Conservation (phyloP, 1,140 invertebrate genomes). For the Harpegnathos saltator region DNA sequence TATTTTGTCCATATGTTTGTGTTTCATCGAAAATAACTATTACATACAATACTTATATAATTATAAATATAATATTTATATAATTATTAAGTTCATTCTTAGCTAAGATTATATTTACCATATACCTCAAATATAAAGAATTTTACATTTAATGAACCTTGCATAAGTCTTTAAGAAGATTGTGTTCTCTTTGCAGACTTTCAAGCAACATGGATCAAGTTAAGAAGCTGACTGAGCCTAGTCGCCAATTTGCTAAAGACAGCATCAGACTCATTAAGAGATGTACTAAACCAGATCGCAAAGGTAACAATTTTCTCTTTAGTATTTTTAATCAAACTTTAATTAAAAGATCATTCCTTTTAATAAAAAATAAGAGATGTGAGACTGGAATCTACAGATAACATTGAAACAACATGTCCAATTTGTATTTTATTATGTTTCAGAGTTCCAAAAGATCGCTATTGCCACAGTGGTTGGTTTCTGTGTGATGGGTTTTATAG, state of each 20-base stretch:
- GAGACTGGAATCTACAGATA: not conserved
- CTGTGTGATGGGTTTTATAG: constrained; percentile 99
- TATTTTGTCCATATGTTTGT: no score
- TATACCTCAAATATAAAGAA: no score
- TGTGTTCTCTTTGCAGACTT: constrained; percentile 39
- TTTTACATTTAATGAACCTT: no score
- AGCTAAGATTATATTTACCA: no score
- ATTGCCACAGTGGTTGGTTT: constrained; percentile 99
- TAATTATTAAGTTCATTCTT: no score
- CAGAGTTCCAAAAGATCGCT: constrained; percentile 99
- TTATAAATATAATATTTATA: no score
- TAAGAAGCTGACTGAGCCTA: constrained; percentile 97
- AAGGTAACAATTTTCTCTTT: constrained; percentile 89
- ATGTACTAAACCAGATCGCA: constrained; percentile 99
- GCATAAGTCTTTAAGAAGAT: not conserved
- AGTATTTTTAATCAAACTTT: no score
- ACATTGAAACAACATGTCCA: not conserved
- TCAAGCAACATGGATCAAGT: constrained; percentile 96
- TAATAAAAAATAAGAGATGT: no score
- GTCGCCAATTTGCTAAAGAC: constrained; percentile 98
- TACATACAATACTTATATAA: no score
- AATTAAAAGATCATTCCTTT: no score
- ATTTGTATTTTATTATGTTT: constrained; percentile 78
- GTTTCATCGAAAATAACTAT: no score
- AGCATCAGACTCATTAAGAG: constrained; percentile 98